These are phyloP conservation scores for Portunus trituberculatus DNA, from an alignment of 1,140 invertebrate genomes.

Conservation along the genomic window DNA sequence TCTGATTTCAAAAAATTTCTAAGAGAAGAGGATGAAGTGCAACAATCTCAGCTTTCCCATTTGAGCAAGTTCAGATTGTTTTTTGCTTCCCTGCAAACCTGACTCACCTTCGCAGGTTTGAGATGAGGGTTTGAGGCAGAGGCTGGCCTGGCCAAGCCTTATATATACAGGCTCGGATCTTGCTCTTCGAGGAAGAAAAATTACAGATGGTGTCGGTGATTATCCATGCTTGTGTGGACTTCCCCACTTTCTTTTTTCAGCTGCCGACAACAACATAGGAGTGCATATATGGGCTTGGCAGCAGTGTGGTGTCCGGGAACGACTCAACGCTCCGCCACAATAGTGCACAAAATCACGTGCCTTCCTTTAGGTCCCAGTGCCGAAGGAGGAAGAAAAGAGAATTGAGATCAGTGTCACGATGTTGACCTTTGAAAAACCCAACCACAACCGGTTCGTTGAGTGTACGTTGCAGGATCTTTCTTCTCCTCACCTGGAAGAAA, in stretches of 20 bases:
- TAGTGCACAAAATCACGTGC: background rate
- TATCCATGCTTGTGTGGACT: constrained; percentile 24
- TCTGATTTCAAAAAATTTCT: too few relatives aligned
- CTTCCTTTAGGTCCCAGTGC: background rate
- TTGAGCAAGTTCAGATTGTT: background rate
- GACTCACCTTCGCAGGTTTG: background rate
- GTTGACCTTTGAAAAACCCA: background rate
- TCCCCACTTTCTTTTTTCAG: background rate
- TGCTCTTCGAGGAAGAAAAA: background rate
- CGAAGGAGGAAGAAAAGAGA: background rate
- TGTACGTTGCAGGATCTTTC: background rate
- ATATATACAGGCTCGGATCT: background rate
- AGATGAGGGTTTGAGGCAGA: background rate
- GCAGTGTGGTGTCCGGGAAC: background rate
- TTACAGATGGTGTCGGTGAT: background rate
- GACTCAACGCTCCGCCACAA: background rate
- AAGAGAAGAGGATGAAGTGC: too few relatives aligned
- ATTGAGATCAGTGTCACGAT: constrained; percentile 1
- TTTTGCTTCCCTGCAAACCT: background rate
- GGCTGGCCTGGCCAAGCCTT: background rate
- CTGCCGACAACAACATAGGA: background rate
- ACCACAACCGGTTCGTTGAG: background rate
- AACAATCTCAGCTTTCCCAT: too few relatives aligned
- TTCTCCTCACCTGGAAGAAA: background rate
- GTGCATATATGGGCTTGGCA: background rate